Evolutionary conservation across 2,888 invertebrate species (phyloP).

Genomic region (Margaritifera margaritifera): DNA sequence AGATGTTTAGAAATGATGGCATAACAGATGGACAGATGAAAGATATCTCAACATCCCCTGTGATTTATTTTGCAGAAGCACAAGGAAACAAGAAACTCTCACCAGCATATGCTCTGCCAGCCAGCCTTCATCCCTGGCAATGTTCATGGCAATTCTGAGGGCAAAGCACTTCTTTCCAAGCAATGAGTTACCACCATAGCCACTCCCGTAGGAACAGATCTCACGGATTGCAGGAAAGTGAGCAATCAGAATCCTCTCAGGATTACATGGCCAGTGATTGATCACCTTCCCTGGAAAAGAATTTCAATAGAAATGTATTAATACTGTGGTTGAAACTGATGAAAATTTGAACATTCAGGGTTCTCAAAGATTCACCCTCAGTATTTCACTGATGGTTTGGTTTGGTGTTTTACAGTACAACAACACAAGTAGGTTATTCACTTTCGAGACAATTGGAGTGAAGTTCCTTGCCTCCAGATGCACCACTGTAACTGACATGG

Average conservation of each 20-base stretch:
- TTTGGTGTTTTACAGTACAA: too few relatives aligned
- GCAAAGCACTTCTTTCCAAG: constrained; percentile 99
- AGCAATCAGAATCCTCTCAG: constrained; percentile 91
- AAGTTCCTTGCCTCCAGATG: too few relatives aligned
- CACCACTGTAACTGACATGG: too few relatives aligned
- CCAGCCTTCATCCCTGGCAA: constrained; percentile 96
- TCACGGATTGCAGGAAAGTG: constrained; percentile 90
- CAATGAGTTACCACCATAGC: constrained; percentile 96
- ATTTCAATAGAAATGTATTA: not conserved
- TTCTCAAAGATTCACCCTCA: not conserved
- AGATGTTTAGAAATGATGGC: too few relatives aligned
- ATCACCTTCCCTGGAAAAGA: constrained; percentile 57
- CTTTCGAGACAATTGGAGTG: too few relatives aligned
- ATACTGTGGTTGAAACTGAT: not conserved
- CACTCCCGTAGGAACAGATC: constrained; percentile 93
- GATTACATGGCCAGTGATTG: constrained; percentile 95
- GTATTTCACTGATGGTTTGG: not conserved
- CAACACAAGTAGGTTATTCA: too few relatives aligned
- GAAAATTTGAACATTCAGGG: not conserved
- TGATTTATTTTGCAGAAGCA: too few relatives aligned
- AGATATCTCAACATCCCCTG: too few relatives aligned
- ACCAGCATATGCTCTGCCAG: constrained; percentile 99
- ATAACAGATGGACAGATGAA: too few relatives aligned
- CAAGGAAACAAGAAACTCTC: constrained; percentile 17
- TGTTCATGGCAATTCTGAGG: constrained; percentile 92